Evolutionary conservation across 1,140 invertebrate genomes (phyloP), one percentile per base, ranked within the genome.

Genomic region (Micrasema minimum): DNA sequence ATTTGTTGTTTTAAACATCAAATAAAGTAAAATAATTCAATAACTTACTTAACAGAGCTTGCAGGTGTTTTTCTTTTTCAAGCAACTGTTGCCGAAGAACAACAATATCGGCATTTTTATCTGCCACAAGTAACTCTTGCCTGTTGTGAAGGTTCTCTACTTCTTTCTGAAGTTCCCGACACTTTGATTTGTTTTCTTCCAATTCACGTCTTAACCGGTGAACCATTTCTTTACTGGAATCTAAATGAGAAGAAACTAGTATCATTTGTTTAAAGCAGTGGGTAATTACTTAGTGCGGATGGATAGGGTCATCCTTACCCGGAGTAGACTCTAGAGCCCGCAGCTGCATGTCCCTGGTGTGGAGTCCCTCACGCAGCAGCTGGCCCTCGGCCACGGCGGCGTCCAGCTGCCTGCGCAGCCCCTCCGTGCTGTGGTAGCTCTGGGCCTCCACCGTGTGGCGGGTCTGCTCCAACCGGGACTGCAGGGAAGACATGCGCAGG

Each of bases 391-490:
- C 80, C 68, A 87, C 83, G 2, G 89, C 81, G 77, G 92, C 90
- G 76, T 91, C 88, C 43, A 92, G 84, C 31, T 88, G 87, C n/a
- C 89, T 81, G 75, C 88, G 86, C 1, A 93, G 81, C 35, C 88
- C 87, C 0, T 87, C 87, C 38, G 89, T 90, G 22, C 87, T 89
- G 72, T 88, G 86, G 72, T 89, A 87, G 69, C 91, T 88, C 9
- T 89, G 85, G 68, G 90, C 89, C 62, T 91, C 90, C 0, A 90
- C 90, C 46, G 88, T 88, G 73, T 90, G 87, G 6, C 92, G 85
- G 75, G 93, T 91, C 74, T 92, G 90, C 78, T 94, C 92, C 35
- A 95, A 82, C 14, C 92, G 87, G 65, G 91, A 90, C 70, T 92
- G 89, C 72, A 95, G 85, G 1, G 90, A 87, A 45, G 93, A 92